Base-by-base conservation (phyloP, 2,888 invertebrate species). In the Idaea biselata region DNA sequence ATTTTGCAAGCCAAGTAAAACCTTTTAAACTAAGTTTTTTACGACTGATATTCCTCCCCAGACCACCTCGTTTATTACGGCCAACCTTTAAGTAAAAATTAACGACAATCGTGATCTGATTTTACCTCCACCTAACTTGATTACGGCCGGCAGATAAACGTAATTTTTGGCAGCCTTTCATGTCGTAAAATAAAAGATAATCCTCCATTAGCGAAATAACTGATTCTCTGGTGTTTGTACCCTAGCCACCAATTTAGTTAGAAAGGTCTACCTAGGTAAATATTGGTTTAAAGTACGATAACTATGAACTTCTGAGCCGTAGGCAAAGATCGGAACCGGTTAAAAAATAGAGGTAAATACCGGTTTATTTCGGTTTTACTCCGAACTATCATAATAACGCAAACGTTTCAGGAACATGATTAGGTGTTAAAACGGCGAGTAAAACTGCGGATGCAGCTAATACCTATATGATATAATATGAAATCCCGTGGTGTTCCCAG, bases 151-250 rank as follows among this genome's bases (percentile, higher is more conserved):
- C 25, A 25, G 25, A 25, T 44, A 44, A 44, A 44, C 44, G 14
- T 44, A 44, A 44, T 44, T 44, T 44, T 44, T 44, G 44, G 44
- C 44, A 44, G 44, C 44, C 44, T 44, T 44, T 44, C 44, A 44
- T 7, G 44, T 44, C 44, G 44, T 44, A 44, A 44, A 44, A 44
- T 44, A 44, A 44, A 44, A 44, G 44, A 8, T 44, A 44, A 44
- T 44, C 44, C 14, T 44, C 44, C 44, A 44, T 44, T 44, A 44
- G 44, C 44, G 11, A 44, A 44, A 14, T 44, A 44, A 44, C 44
- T 44, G 44, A 44, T 44, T 32, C 32, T 32, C 44, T 44, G 44
- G 44, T 44, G 44, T 44, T 11, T 44, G 44, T 44, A 14, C 14
- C 8, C 8, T 44, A 14, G 3, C 44, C 44, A 44, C 14, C 44